Conservation (phyloP, 2,888 invertebrate species). For the Amiota mariae region DNA sequence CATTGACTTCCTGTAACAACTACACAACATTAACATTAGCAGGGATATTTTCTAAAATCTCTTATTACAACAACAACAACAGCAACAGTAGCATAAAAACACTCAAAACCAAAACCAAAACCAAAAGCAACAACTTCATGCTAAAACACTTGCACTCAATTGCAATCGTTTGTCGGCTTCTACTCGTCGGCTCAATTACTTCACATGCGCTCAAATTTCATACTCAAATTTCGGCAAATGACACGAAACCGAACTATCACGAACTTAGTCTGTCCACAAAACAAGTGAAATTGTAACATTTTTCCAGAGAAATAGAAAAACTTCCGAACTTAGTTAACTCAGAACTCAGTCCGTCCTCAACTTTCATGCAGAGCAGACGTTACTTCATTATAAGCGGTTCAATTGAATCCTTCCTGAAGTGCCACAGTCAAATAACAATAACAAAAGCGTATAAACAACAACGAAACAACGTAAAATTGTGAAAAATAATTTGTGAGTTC, state of each 20-base stretch:
- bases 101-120: conserved; percentile 18
- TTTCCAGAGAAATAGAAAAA: no score
- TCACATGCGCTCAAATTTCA: conserved; percentile 37
- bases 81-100: background rate
- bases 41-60: background rate
- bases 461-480: background rate
- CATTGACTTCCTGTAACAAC: conserved; percentile 29
- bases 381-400: conserved; percentile 22
- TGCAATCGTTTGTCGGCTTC: background rate
- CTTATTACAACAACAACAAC: background rate
- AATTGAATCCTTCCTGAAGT: no score
- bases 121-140: conserved; percentile 10
- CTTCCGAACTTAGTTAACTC: no score
- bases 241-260: conserved; percentile 17
- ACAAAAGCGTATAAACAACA: conserved; percentile 7
- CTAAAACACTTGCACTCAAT: background rate
- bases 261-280: conserved; percentile 69
- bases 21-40: background rate
- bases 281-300: no score
- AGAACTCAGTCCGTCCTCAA: conserved; percentile 71
- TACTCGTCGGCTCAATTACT: conserved; percentile 4
- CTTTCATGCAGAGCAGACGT: conserved; percentile 65
- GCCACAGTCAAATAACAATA: background rate
- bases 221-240: conserved; percentile 19
- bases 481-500: conserved; percentile 30